Conservation (phyloP, 2,797 vertebrate genomes). For the Sebastes baramenuke region DNA sequence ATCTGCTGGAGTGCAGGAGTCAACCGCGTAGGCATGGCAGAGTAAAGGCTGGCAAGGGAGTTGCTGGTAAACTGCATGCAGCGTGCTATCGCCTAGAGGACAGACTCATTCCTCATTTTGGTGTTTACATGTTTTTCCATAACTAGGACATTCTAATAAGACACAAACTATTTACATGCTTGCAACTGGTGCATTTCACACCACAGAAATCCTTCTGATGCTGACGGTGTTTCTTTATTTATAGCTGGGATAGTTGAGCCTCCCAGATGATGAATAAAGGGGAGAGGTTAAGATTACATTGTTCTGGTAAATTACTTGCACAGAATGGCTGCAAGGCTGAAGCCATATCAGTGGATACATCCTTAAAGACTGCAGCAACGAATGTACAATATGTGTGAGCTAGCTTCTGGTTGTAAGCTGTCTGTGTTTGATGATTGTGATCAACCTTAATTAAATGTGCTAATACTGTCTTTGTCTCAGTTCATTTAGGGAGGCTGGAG, state of each 20-base stretch:
- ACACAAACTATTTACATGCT: neutral
- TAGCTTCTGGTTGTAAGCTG: conserved; percentile 50
- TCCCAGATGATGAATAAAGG: conserved; percentile 70
- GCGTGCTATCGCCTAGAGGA: conserved; percentile 48
- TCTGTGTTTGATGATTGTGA: conserved; percentile 58
- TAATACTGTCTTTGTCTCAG: conserved; percentile 57
- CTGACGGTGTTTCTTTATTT: conserved; percentile 54
- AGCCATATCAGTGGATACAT: conserved; percentile 58
- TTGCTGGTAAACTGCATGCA: conserved; percentile 60
- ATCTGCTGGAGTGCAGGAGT: conserved; percentile 77
- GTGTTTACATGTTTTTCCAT: conserved; percentile 20
- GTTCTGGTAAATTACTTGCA: conserved; percentile 78
- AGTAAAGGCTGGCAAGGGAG: conserved; percentile 59
- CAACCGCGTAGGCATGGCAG: conserved; percentile 69
- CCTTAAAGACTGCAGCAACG: conserved; percentile 30
- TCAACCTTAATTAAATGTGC: conserved; percentile 70
- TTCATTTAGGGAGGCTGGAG: conserved; percentile 35
- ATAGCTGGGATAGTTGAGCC: conserved; percentile 56
- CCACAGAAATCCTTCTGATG: conserved; percentile 2
- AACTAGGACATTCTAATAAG: neutral
- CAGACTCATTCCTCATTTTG: conserved; percentile 8
- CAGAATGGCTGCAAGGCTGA: conserved; percentile 70
- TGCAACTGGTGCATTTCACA: conserved; percentile 28
- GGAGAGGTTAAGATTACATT: conserved; percentile 78
- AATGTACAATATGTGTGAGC: conserved; percentile 21